These are phyloP conservation scores for Tretioscincus oriximinensis DNA, from an alignment of 2,113 vertebrate genomes.

Conservation along the genomic window DNA sequence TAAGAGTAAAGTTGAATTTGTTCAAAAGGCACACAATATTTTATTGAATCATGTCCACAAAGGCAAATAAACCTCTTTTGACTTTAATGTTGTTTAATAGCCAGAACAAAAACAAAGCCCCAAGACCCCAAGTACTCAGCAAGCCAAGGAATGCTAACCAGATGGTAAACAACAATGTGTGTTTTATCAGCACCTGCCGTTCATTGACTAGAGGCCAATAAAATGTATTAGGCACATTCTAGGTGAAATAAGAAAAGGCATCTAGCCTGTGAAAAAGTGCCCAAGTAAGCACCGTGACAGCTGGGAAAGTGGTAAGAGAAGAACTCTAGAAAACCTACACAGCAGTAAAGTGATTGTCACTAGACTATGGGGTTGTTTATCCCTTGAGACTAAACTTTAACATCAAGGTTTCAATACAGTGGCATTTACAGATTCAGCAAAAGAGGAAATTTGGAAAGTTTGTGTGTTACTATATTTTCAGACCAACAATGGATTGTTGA, in stretches of 20 bases:
- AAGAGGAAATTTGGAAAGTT: neutral
- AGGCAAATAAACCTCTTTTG: neutral
- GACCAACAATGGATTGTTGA: constrained; percentile 2
- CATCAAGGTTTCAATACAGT: neutral
- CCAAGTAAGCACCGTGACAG: constrained; percentile 1
- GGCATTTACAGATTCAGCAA: neutral
- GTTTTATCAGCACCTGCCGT: constrained; percentile 34
- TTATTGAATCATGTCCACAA: neutral
- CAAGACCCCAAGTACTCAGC: neutral
- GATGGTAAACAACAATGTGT: constrained; percentile 9
- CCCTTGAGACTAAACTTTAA: neutral
- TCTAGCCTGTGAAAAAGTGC: neutral
- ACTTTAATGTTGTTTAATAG: constrained; percentile 17
- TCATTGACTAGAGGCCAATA: constrained; percentile 19
- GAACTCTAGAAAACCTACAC: neutral
- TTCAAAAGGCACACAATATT: neutral
- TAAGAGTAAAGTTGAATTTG: neutral
- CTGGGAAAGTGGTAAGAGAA: neutral
- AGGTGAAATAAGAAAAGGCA: neutral
- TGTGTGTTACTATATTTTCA: neutral
- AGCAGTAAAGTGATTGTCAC: neutral
- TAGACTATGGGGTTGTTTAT: neutral
- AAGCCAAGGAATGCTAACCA: constrained; percentile 33
- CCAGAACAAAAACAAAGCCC: constrained; percentile 19
- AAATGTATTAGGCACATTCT: constrained; percentile 4